Percentiles rank a stretch among this genome's conserved stretches.
Conservation (phyloP, 2,797 vertebrate genomes). For the Mormyrus proboscirostris region DNA sequence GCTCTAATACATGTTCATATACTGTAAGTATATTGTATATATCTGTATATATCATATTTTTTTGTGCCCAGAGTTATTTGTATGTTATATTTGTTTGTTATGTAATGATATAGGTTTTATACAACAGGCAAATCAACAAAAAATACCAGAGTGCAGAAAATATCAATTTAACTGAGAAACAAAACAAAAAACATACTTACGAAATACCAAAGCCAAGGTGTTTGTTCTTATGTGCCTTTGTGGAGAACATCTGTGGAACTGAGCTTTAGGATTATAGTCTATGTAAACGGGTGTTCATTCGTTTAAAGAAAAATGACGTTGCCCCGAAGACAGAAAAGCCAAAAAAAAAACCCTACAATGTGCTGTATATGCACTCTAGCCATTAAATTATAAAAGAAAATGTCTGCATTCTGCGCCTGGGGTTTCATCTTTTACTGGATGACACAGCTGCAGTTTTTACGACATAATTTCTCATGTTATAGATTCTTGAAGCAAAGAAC, state of each 20-base stretch:
- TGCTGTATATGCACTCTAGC: background rate
- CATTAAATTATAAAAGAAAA: background rate
- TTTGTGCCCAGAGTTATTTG: background rate
- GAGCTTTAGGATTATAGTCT: background rate
- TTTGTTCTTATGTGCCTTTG: background rate
- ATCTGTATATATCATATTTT: background rate
- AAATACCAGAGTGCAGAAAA: background rate
- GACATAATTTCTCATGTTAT: background rate
- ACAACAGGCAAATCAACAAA: background rate
- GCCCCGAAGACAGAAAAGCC: background rate
- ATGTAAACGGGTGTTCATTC: background rate
- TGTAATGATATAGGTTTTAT: background rate
- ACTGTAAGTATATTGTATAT: background rate
- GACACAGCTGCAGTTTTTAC: background rate
- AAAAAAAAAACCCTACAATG: background rate
- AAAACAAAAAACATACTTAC: background rate
- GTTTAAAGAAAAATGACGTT: background rate
- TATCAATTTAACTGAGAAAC: background rate
- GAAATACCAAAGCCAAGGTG: background rate
- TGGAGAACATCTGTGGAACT: background rate
- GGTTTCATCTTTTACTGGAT: background rate
- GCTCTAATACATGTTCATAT: background rate
- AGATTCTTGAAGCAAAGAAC: constrained; percentile 34
- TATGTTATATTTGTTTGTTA: background rate
- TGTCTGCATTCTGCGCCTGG: background rate